These are phyloP conservation scores for Darevskia nairensis DNA, from an alignment of 2,797 vertebrate genomes.

Conservation along the genomic window DNA sequence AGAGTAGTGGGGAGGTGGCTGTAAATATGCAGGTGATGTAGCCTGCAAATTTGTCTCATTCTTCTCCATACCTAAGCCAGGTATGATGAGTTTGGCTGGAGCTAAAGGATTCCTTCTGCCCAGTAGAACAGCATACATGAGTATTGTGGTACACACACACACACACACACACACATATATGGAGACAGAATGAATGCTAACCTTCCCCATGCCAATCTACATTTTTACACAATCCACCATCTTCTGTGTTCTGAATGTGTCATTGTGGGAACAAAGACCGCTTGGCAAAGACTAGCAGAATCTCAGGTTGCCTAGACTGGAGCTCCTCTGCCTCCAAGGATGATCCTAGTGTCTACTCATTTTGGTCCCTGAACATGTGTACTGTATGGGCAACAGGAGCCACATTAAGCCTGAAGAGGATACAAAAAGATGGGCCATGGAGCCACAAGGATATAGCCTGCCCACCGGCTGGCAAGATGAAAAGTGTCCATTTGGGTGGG, in stretches of 20 bases:
- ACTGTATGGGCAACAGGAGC: background rate
- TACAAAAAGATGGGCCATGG: background rate
- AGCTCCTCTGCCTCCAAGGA: background rate
- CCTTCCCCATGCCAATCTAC: background rate
- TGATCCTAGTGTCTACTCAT: background rate
- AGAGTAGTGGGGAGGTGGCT: background rate
- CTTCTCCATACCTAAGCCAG: background rate
- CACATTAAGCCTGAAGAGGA: background rate
- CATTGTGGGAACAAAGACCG: background rate
- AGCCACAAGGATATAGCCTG: background rate
- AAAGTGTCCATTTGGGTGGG: constrained; percentile 31
- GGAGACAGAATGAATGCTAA: background rate
- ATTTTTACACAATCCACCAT: background rate
- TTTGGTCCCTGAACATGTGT: background rate
- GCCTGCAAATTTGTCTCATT: background rate
- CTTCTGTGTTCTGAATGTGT: background rate
- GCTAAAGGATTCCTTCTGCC: background rate
- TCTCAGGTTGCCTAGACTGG: background rate
- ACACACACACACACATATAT: background rate
- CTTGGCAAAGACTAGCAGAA: background rate
- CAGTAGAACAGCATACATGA: background rate
- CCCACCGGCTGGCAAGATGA: background rate
- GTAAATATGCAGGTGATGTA: background rate
- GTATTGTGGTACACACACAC: background rate
- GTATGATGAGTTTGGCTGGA: background rate